Conservation (phyloP, 2,888 invertebrate species). For the Leucophora obtusa region DNA sequence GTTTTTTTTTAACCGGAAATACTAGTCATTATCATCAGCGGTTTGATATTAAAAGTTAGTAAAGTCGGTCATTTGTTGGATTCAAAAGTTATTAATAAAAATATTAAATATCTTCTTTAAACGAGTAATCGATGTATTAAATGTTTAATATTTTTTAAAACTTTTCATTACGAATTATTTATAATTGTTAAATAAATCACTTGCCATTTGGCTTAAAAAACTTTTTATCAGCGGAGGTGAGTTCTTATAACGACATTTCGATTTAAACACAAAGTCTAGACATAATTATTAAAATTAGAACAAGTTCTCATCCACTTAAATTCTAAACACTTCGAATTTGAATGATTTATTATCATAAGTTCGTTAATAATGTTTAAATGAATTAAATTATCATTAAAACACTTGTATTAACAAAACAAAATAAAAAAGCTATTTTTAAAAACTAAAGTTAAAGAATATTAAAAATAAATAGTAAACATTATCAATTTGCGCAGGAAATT, state of each 20-base stretch:
- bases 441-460: background rate
- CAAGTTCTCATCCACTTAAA: background rate
- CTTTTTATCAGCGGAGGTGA: no score
- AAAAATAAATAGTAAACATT: background rate
- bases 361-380: background rate
- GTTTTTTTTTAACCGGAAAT: no score
- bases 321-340: background rate
- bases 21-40: no score
- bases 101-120: no score
- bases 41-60: no score
- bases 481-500: slow-evolving; percentile 1
- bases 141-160: no score
- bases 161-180: no score
- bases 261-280: background rate
- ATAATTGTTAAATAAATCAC: no score
- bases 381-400: background rate
- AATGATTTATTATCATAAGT: background rate
- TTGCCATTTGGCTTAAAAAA: no score
- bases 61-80: no score
- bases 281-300: background rate
- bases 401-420: background rate
- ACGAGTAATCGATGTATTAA: no score
- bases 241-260: background rate
- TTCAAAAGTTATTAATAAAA: no score
- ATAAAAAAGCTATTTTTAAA: background rate